A percentile compares a stretch with the other conserved stretches of the same genome.
Evolutionary conservation across 1,140 invertebrate species (phyloP).

Genomic region (Euglossa dilemma): DNA sequence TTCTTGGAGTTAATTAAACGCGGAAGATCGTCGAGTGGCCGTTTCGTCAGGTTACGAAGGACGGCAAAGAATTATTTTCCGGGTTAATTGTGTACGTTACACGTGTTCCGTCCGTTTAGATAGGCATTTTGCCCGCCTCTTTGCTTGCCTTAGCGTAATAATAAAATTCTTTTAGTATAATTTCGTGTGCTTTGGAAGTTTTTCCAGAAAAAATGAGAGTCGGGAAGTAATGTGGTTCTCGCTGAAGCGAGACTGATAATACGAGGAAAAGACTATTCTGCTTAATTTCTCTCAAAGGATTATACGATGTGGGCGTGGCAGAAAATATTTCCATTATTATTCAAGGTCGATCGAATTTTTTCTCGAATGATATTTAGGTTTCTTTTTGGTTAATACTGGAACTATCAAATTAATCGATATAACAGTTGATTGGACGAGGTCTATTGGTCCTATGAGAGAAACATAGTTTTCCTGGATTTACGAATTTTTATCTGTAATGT

Average conservation of each 20-base stretch:
- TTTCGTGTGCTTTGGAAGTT: not conserved
- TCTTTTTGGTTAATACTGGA: too few relatives aligned
- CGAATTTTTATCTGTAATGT: too few relatives aligned
- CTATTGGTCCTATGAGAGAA: too few relatives aligned
- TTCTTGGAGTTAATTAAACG: constrained; percentile 77
- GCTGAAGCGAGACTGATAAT: not conserved
- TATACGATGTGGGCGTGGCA: too few relatives aligned
- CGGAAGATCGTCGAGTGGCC: constrained; percentile 13
- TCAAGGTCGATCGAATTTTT: too few relatives aligned
- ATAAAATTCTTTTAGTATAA: constrained; percentile 37
- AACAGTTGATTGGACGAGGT: too few relatives aligned
- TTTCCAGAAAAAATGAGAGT: not conserved
- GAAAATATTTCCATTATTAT: too few relatives aligned
- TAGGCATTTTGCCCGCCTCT: constrained; percentile 41
- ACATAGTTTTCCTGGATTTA: too few relatives aligned
- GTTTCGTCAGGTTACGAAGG: constrained; percentile 17
- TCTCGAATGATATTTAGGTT: too few relatives aligned
- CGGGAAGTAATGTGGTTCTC: not conserved
- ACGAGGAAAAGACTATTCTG: not conserved
- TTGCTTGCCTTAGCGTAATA: not conserved
- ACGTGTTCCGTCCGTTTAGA: constrained; percentile 56
- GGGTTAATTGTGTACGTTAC: constrained; percentile 72
- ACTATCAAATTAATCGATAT: too few relatives aligned
- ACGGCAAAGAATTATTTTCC: constrained; percentile 71
- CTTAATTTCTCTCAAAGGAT: not conserved